Evolutionary conservation across 1,140 invertebrate genomes (phyloP).

Genomic region (Drosophila subobscura): DNA sequence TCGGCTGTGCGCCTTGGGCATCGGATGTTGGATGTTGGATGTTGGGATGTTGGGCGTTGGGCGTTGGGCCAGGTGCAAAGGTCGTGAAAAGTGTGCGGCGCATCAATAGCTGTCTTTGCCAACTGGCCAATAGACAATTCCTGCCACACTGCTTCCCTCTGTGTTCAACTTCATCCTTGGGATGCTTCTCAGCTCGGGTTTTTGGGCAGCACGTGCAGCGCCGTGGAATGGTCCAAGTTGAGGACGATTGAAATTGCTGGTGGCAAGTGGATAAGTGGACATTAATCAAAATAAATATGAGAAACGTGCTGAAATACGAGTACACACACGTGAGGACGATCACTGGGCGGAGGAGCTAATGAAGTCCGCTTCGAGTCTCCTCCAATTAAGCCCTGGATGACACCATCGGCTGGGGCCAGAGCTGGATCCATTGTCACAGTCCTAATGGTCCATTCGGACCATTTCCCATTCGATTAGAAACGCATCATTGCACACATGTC

Average conservation of each 20-base stretch:
- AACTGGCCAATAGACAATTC: slow-evolving; percentile 74
- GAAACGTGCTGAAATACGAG: slow-evolving; percentile 78
- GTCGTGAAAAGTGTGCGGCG: slow-evolving; percentile 69
- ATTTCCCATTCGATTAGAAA: slow-evolving; percentile 16
- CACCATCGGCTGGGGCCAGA: background rate
- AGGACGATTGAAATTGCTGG: slow-evolving; percentile 77
- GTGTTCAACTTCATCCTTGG: background rate
- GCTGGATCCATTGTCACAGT: background rate
- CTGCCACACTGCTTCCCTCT: background rate
- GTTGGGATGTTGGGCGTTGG: slow-evolving; percentile 1
- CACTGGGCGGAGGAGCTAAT: slow-evolving; percentile 9
- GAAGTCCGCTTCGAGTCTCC: slow-evolving; percentile 10
- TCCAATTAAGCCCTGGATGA: slow-evolving; percentile 22
- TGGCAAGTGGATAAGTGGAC: slow-evolving; percentile 80
- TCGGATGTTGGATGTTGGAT: no score
- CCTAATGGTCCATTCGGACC: background rate
- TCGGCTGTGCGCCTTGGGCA: background rate
- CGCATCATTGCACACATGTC: slow-evolving; percentile 20
- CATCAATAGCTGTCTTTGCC: slow-evolving; percentile 73
- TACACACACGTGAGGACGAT: slow-evolving; percentile 32
- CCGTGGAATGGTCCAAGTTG: slow-evolving; percentile 23
- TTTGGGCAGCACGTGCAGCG: slow-evolving; percentile 31
- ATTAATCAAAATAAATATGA: slow-evolving; percentile 82
- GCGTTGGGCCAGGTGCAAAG: slow-evolving; percentile 70
- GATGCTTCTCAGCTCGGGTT: background rate